Conservation (phyloP, 2,113 vertebrate genomes). For the Podarcis cretensis region DNA sequence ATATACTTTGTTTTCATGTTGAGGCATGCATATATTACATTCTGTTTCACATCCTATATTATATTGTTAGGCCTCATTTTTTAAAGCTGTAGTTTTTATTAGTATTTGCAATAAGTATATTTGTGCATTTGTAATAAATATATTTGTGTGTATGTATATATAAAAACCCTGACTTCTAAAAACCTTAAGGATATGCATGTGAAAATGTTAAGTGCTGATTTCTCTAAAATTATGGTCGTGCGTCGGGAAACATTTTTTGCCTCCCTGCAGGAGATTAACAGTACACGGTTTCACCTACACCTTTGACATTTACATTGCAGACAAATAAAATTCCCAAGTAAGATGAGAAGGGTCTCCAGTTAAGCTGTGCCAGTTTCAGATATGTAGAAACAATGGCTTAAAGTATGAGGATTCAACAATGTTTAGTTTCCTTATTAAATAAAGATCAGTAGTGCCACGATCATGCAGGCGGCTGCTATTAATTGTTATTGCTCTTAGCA, state of each 20-base stretch:
- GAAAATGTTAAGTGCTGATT: constrained; percentile 32
- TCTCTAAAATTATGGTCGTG: constrained; percentile 15
- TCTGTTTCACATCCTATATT: no score
- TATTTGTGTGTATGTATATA: no score
- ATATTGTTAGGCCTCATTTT: no score
- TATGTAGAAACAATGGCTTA: constrained; percentile 38
- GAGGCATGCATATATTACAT: no score
- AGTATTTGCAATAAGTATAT: no score
- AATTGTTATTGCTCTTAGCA: background rate
- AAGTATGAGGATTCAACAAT: constrained; percentile 33
- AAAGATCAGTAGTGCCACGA: constrained; percentile 46
- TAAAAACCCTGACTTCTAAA: background rate
- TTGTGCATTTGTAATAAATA: no score
- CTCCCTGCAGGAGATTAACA: constrained; percentile 1
- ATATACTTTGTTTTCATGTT: no score
- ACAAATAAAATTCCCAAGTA: constrained; percentile 25
- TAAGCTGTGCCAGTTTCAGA: background rate
- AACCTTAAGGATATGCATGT: background rate
- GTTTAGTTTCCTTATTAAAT: constrained; percentile 51
- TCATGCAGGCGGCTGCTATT: background rate
- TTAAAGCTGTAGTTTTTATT: no score
- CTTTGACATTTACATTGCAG: constrained; percentile 25
- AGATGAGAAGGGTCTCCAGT: background rate
- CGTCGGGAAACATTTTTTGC: constrained; percentile 13
- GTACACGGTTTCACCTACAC: constrained; percentile 7